Base-by-base conservation (phyloP, 2,797 vertebrate genomes). In the Silurus aristotelis region DNA sequence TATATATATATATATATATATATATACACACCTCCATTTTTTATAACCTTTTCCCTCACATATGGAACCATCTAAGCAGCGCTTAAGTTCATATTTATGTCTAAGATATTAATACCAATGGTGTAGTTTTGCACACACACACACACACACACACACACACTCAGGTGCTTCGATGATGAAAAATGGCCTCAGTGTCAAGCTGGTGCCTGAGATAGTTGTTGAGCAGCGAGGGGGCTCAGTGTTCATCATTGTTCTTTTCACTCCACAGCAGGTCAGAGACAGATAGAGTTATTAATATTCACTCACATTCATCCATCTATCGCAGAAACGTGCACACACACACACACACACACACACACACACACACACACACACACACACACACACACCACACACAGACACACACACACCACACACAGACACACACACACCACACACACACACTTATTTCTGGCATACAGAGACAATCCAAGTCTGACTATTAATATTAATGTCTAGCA, bases 121-220 rank as follows among this genome's bases (percentile, higher is more conserved):
- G 70, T 46, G 19, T 20, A 14, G 2, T 17, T 17, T 19, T 22
- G n/a, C 17, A 81, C 78, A 81, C 77, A 73, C 77, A 19, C 58
- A 55, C 15, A 52, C 68, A 77, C 71, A 82, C 55, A 12, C 20
- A 55, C 22, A 5, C 1, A 61, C 68, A 85, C 85, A 86, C 83
- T 31, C 82, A 84, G 75, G 58, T 84, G 77, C 82, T 64, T 84
- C 87, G 83, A 73, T 79, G 85, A 92, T 95, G 94, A 95, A 92
- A 94, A 95, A 95, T 91, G 87, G 90, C 87, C 89, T 83, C 87
- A 86, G 84, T 88, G 93, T 87, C 85, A 70, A 83, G 75, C 90
- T 71, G 79, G 87, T 82, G 85, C 86, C 58, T 86, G 93, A 95
- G 95, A 96, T 92, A 94, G 93, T 93, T 92, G 92, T 94, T 96